A percentile compares a stretch with the other conserved stretches of the same genome.
These are phyloP conservation scores for Heteropelma amictum DNA, from an alignment of 2,888 invertebrate genomes.

Conservation along the genomic window DNA sequence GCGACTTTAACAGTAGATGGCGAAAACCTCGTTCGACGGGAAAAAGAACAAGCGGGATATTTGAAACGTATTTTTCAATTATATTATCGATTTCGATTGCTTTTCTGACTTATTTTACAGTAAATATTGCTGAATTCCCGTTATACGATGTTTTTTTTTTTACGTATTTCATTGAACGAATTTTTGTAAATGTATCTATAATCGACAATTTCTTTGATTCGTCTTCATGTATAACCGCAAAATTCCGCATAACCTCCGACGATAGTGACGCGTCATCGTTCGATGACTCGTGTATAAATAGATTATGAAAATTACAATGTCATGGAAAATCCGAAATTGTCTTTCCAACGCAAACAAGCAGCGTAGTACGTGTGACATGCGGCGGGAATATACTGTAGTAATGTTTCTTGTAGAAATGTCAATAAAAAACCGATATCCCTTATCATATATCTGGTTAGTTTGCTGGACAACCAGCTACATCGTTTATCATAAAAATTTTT, in stretches of 20 bases:
- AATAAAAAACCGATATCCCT: too few species aligned
- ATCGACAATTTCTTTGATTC: background rate
- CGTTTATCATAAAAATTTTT: too few species aligned
- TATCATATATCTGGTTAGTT: too few species aligned
- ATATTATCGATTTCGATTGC: background rate
- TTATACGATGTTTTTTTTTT: background rate
- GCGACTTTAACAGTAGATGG: constrained; percentile 59
- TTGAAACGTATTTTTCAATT: constrained; percentile 9
- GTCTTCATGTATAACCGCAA: too few species aligned
- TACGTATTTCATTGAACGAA: background rate
- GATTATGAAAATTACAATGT: constrained; percentile 8
- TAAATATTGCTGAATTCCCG: background rate
- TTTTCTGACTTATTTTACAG: background rate
- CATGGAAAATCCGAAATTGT: constrained; percentile 6
- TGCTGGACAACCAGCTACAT: too few species aligned
- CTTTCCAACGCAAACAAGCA: too few species aligned
- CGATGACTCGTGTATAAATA: constrained; percentile 44
- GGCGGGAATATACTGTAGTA: too few species aligned
- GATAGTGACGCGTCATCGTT: constrained; percentile 54
- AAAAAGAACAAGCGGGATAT: constrained; percentile 30
- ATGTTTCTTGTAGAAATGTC: too few species aligned
- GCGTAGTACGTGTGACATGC: too few species aligned
- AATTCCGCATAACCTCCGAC: too few species aligned
- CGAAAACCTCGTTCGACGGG: constrained; percentile 29
- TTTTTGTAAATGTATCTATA: background rate